phyloP scores from a whole-genome alignment of 2,888 invertebrate genomes.

The Andrena chrysosceles region DNA sequence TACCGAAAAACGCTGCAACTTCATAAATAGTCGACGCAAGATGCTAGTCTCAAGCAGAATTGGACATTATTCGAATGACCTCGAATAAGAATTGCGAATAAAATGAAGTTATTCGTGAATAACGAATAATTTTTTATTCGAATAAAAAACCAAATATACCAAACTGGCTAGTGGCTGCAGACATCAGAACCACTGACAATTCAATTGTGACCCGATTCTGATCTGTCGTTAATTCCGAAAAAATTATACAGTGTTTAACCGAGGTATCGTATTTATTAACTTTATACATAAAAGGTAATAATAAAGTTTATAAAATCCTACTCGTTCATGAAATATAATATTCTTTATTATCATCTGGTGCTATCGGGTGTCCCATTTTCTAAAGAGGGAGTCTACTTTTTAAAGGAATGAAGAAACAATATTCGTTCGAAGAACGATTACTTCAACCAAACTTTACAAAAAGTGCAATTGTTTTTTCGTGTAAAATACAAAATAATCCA shows the following conservation, averaged over 20 bases:
- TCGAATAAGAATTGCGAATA: conserved; percentile 84
- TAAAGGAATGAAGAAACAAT: too few species aligned
- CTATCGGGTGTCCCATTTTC: too few species aligned
- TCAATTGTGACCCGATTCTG: too few species aligned
- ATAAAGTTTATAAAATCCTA: conserved; percentile 30
- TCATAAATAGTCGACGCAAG: too few species aligned
- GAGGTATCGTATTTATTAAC: conserved; percentile 50
- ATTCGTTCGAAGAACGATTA: not conserved
- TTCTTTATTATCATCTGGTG: too few species aligned
- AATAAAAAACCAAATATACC: conserved; percentile 86
- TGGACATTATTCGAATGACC: too few species aligned
- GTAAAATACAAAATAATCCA: not conserved
- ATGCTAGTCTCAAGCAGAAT: too few species aligned
- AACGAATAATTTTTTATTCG: conserved; percentile 93
- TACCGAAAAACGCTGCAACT: too few species aligned
- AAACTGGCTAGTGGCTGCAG: conserved; percentile 78
- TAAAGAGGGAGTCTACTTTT: too few species aligned
- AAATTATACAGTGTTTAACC: conserved; percentile 58
- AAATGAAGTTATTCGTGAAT: conserved; percentile 90
- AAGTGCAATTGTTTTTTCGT: not conserved
- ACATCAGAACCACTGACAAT: conserved; percentile 75
- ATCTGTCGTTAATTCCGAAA: conserved; percentile 54
- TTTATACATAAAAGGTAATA: conserved; percentile 37
- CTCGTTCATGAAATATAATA: not conserved
- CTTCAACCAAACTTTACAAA: not conserved